These are phyloP conservation scores for Gnathonemus longibarbis DNA, from an alignment of 2,113 vertebrate genomes.

Conservation along the genomic window DNA sequence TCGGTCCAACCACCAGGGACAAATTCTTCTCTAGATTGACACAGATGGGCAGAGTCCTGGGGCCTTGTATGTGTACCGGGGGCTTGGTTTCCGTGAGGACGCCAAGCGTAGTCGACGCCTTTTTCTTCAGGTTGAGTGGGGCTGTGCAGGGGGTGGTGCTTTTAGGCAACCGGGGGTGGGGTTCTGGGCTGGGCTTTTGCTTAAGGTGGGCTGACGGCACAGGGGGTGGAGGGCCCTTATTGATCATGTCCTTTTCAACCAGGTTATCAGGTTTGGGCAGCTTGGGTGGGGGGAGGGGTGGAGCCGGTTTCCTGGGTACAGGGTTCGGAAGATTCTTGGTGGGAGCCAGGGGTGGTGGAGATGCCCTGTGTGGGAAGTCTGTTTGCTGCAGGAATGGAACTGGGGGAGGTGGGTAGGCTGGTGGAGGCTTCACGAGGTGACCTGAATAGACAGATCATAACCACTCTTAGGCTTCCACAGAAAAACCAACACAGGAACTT, in stretches of 20 bases:
- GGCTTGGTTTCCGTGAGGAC: constrained; percentile 23
- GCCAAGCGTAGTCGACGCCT: not conserved
- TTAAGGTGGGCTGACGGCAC: constrained; percentile 35
- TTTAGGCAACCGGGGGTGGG: not conserved
- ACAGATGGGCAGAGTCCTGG: constrained; percentile 50
- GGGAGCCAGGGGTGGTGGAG: constrained; percentile 45
- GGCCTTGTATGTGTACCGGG: not conserved
- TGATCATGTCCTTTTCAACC: constrained; percentile 18
- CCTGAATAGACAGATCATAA: constrained; percentile 32
- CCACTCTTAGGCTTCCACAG: not conserved
- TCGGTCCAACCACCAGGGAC: constrained; percentile 28
- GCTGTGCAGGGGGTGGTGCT: constrained; percentile 11
- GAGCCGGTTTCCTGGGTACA: constrained; percentile 42
- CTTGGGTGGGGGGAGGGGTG: constrained; percentile 18
- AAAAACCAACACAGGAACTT: not conserved
- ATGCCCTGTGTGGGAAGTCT: constrained; percentile 40
- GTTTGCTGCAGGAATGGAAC: constrained; percentile 55
- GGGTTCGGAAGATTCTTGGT: constrained; percentile 50
- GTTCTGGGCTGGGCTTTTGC: constrained; percentile 15
- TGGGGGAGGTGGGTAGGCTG: constrained; percentile 80
- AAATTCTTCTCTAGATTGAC: constrained; percentile 40
- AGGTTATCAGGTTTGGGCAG: not conserved
- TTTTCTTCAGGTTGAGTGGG: constrained; percentile 28
- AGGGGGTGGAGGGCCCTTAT: constrained; percentile 41
- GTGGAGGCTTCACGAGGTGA: constrained; percentile 59